These are phyloP conservation scores for Thalassarche chlororhynchos DNA, from an alignment of 2,113 vertebrate species.

Conservation along the genomic window DNA sequence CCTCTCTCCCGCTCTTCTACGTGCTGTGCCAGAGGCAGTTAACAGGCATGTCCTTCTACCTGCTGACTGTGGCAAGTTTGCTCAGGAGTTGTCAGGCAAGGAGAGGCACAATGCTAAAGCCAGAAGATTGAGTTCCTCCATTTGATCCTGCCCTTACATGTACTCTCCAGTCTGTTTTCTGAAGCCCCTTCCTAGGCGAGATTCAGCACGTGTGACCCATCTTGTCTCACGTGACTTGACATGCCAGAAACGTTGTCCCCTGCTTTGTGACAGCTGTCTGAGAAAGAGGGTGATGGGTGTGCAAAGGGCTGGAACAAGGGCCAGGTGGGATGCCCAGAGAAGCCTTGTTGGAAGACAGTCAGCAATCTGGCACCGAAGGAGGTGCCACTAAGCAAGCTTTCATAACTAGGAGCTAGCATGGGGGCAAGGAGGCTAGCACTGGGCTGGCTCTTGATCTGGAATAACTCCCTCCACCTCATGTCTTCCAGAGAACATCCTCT, in stretches of 20 bases:
- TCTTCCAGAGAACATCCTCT: background rate
- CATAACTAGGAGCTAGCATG: accelerated
- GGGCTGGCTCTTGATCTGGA: background rate
- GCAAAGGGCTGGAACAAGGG: background rate
- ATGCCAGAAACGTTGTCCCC: background rate
- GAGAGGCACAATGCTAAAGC: background rate
- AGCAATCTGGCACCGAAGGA: background rate
- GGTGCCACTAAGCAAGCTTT: background rate
- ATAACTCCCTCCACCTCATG: accelerated
- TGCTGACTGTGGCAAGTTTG: background rate
- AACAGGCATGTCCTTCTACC: background rate
- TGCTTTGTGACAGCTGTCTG: background rate
- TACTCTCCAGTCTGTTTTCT: background rate
- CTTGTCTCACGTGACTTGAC: background rate
- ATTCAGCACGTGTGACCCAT: background rate
- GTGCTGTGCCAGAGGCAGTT: background rate
- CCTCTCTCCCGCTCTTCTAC: background rate
- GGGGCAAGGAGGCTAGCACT: background rate
- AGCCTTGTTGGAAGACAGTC: background rate
- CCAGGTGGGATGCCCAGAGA: background rate
- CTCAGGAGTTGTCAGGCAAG: background rate
- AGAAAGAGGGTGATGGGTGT: background rate
- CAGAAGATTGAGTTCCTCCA: background rate
- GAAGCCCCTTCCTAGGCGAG: background rate
- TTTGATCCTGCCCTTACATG: background rate